Percentiles rank a stretch among this genome's conserved stretches.
These are phyloP conservation scores for Papilio aristodemus DNA, from an alignment of 1,140 invertebrate species.

Conservation along the genomic window DNA sequence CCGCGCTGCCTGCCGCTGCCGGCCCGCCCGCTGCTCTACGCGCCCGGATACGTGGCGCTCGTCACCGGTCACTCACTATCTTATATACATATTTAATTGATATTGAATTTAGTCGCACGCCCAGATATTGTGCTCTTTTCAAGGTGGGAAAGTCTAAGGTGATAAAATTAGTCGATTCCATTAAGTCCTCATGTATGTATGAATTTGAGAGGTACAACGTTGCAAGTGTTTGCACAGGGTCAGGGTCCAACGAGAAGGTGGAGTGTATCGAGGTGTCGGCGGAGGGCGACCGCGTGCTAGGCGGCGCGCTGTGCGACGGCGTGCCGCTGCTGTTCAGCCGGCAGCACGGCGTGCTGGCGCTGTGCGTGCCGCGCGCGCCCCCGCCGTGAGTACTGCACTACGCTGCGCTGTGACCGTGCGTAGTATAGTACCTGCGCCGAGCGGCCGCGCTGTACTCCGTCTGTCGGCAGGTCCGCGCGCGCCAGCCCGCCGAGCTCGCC, in stretches of 20 bases:
- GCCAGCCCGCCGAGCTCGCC: constrained; percentile 71
- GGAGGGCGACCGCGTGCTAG: constrained; percentile 83
- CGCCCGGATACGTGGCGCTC: constrained; percentile 46
- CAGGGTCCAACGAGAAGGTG: constrained; percentile 54
- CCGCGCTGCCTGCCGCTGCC: constrained; percentile 53
- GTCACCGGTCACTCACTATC: constrained; percentile 40
- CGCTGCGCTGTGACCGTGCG: too few species aligned
- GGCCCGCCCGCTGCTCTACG: constrained; percentile 49
- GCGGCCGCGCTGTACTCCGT: too few species aligned
- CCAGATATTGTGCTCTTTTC: too few species aligned
- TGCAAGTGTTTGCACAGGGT: constrained; percentile 19
- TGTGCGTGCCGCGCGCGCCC: constrained; percentile 49
- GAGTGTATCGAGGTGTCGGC: constrained; percentile 62
- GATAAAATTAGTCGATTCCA: too few species aligned
- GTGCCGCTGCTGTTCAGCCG: constrained; percentile 83
- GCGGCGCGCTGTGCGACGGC: constrained; percentile 82
- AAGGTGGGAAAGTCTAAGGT: too few species aligned
- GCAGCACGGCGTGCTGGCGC: constrained; percentile 83
- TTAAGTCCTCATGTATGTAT: too few species aligned
- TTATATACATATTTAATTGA: too few species aligned
- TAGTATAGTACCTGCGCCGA: too few species aligned
- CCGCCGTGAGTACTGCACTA: constrained; percentile 44
- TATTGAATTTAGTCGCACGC: too few species aligned
- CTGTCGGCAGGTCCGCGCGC: constrained; percentile 59
- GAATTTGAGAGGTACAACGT: too few species aligned